Conservation (phyloP, 2,113 vertebrate genomes). For the Protomyctophum bolini region DNA sequence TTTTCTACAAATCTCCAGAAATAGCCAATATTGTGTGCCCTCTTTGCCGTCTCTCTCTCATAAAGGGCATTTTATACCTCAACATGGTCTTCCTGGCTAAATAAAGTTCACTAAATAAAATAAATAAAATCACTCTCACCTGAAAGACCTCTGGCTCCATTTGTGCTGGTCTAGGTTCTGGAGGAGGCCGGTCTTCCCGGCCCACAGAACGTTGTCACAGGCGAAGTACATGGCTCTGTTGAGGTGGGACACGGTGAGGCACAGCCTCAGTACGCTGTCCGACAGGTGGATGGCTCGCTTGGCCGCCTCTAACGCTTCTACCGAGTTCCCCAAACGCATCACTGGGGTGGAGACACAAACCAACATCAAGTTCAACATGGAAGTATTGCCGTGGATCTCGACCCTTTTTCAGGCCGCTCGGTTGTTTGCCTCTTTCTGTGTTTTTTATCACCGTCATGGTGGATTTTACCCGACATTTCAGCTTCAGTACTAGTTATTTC, state of each 20-base stretch:
- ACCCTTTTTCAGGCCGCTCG: no score
- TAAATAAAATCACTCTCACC: conserved; percentile 65
- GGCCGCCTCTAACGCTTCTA: conserved; percentile 87
- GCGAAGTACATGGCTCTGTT: conserved; percentile 92
- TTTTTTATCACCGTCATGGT: no score
- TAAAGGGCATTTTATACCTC: no score
- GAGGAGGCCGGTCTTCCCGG: conserved; percentile 81
- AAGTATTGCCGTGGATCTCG: no score
- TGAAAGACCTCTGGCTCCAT: conserved; percentile 92
- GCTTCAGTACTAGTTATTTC: no score
- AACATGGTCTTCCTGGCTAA: no score
- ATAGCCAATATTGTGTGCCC: no score
- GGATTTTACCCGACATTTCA: no score
- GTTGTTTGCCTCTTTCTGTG: no score
- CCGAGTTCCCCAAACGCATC: conserved; percentile 89
- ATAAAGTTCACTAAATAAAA: not conserved
- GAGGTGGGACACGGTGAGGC: conserved; percentile 90
- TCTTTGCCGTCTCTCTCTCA: no score
- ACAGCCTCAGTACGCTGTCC: conserved; percentile 89
- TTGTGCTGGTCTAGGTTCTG: conserved; percentile 84
- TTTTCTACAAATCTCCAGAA: no score
- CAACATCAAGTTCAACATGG: no score
- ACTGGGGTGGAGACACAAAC: conserved; percentile 70
- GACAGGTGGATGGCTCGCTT: conserved; percentile 90
- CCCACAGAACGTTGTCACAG: conserved; percentile 95